These are phyloP conservation scores for Calameuta idolon DNA, from an alignment of 2,888 invertebrate species.

Conservation along the genomic window DNA sequence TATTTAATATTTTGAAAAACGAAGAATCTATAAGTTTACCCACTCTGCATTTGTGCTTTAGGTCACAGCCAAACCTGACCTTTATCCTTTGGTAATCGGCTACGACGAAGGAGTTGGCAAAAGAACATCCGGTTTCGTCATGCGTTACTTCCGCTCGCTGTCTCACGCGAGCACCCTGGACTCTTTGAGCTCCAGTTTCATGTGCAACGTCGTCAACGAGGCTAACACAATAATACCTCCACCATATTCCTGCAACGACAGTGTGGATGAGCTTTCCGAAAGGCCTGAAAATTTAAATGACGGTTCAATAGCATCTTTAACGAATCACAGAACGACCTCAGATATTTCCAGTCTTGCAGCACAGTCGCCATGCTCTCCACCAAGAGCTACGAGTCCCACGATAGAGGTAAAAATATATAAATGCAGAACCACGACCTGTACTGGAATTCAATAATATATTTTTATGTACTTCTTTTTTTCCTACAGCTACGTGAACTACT, in stretches of 20 bases:
- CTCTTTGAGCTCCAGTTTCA: conserved; percentile 87
- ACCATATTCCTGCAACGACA: conserved; percentile 84
- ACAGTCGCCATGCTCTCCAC: conserved; percentile 80
- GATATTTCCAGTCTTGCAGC: conserved; percentile 79
- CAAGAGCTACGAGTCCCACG: conserved; percentile 86
- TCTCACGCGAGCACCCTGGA: conserved; percentile 89
- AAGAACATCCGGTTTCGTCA: conserved; percentile 83
- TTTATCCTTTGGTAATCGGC: conserved; percentile 87
- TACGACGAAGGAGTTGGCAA: conserved; percentile 77
- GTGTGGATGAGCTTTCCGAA: conserved; percentile 74
- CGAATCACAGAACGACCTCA: conserved; percentile 72
- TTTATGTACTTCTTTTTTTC: neutral
- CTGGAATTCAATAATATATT: neutral
- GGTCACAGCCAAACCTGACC: conserved; percentile 88
- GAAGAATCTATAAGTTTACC: neutral
- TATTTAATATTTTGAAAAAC: conserved; percentile 7
- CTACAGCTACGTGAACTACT: conserved; percentile 73
- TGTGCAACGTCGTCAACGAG: conserved; percentile 87
- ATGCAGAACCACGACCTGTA: neutral
- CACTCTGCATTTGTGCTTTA: conserved; percentile 62
- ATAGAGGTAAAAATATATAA: conserved; percentile 70
- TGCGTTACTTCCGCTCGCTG: conserved; percentile 84
- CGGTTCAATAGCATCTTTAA: conserved; percentile 60
- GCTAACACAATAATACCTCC: conserved; percentile 87
- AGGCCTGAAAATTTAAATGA: conserved; percentile 53